Evolutionary conservation across 2,113 vertebrate species (phyloP).

Genomic region (Cyprinus carpio): DNA sequence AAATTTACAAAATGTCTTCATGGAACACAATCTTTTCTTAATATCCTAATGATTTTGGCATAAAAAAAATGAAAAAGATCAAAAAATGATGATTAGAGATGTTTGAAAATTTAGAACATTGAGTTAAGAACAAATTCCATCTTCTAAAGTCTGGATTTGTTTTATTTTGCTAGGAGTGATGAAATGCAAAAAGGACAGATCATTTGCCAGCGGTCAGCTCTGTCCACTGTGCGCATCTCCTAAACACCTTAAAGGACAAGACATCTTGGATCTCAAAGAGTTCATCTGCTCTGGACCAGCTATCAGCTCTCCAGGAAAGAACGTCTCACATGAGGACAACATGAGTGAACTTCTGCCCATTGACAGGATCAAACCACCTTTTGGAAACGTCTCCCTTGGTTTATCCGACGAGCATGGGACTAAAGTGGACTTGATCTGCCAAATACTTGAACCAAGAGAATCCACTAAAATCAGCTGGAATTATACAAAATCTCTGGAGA

Average conservation of each 20-base stretch:
- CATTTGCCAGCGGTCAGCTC: conserved; percentile 77
- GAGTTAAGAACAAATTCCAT: neutral
- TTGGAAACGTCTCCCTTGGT: conserved; percentile 79
- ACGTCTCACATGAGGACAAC: conserved; percentile 60
- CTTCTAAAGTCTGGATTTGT: neutral
- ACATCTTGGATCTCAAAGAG: conserved; percentile 75
- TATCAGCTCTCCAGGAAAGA: conserved; percentile 74
- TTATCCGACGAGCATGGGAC: conserved; percentile 89
- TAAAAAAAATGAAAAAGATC: too few relatives aligned
- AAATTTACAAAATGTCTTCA: too few relatives aligned
- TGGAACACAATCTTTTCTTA: too few relatives aligned
- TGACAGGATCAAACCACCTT: conserved; percentile 68
- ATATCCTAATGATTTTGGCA: too few relatives aligned
- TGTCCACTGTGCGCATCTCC: conserved; percentile 83
- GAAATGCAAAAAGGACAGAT: conserved; percentile 87
- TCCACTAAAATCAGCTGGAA: conserved; percentile 69
- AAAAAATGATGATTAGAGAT: neutral
- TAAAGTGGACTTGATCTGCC: conserved; percentile 77
- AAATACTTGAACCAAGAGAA: conserved; percentile 64
- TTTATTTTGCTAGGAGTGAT: conserved; percentile 76
- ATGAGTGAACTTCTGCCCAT: conserved; percentile 61
- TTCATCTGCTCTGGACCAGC: conserved; percentile 77
- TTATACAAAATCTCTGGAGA: conserved; percentile 71
- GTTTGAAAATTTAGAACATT: neutral
- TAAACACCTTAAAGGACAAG: conserved; percentile 69